A percentile compares a stretch with the other conserved stretches of the same genome.
phyloP scores from a whole-genome alignment of 2,113 vertebrate species.

The Otocyon megalotis region DNA sequence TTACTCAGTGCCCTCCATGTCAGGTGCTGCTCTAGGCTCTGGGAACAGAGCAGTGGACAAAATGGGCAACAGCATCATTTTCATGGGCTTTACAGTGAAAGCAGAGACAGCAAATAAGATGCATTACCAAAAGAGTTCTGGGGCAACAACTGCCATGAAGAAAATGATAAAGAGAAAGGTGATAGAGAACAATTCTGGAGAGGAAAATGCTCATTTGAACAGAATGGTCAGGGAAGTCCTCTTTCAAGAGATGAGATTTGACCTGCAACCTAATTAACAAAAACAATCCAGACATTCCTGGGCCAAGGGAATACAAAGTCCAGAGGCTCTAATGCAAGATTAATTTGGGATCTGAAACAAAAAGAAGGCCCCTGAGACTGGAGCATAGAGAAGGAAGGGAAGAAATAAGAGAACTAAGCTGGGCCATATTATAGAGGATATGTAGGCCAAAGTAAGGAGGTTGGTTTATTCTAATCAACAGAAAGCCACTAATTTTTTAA shows the following conservation, averaged over 20 bases:
- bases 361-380: not conserved
- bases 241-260: not conserved
- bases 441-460: not conserved
- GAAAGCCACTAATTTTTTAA: conserved; percentile 5
- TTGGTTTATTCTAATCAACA: not conserved
- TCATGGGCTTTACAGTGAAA: not conserved
- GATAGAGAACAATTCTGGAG: not conserved
- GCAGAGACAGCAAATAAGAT: not conserved
- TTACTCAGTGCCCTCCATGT: not conserved
- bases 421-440: not conserved
- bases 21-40: not conserved
- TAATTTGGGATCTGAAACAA: not conserved
- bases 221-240: not conserved
- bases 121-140: not conserved
- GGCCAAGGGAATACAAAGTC: not conserved
- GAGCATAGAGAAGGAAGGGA: not conserved
- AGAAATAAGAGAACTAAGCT: not conserved
- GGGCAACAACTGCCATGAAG: not conserved
- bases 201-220: not conserved
- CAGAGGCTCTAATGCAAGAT: not conserved
- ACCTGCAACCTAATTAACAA: not conserved
- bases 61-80: not conserved
- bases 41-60: not conserved
- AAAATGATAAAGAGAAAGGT: not conserved
- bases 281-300: not conserved